Conservation (phyloP, 2,888 invertebrate species). For the Limnephilus rhombicus region DNA sequence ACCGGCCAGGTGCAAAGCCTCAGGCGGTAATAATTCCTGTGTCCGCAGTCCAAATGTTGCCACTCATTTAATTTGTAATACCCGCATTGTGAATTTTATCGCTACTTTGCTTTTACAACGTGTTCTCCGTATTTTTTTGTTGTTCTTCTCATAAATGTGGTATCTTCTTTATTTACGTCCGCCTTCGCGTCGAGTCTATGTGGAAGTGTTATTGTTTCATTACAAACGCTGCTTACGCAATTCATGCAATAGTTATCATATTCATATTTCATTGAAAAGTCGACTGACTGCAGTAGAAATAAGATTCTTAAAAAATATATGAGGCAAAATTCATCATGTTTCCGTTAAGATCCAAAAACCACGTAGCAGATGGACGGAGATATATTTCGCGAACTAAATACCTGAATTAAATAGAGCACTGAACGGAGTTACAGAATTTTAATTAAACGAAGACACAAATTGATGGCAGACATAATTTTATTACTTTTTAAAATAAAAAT, state of each 20-base stretch:
- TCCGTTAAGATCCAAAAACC: not conserved
- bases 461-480: no score
- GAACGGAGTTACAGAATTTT: no score
- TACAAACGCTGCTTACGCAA: not conserved
- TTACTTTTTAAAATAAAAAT: no score
- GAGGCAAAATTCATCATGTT: not conserved
- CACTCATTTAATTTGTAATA: slow-evolving; percentile 47
- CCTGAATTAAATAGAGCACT: no score
- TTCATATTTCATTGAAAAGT: not conserved
- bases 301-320: no score
- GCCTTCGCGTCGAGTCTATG: not conserved
- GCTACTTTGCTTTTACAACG: slow-evolving; percentile 11
- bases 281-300: not conserved
- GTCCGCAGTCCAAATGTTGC: slow-evolving; percentile 21
- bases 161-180: not conserved
- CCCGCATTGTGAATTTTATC: slow-evolving; percentile 30
- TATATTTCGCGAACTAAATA: no score
- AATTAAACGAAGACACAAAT: no score
- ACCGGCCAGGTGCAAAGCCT: slow-evolving; percentile 37
- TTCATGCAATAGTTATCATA: no score
- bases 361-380: not conserved
- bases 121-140: not conserved
- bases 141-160: not conserved
- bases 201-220: not conserved
- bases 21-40: slow-evolving; percentile 28